Conservation (phyloP, 2,113 vertebrate species). For the Perccottus glenii region DNA sequence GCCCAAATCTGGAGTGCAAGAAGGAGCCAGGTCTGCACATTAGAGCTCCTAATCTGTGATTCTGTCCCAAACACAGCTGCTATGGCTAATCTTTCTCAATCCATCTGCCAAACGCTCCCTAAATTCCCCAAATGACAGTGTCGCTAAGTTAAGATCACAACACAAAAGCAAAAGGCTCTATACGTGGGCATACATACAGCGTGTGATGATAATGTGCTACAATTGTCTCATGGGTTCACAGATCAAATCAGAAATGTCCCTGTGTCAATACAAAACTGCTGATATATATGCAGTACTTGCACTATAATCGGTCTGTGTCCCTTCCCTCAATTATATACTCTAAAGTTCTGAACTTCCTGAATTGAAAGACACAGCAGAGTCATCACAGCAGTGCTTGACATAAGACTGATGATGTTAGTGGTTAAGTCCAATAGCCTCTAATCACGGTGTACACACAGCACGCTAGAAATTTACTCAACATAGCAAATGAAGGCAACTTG, state of each 20-base stretch:
- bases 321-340: slow-evolving; percentile 30
- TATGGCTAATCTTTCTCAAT: slow-evolving; percentile 79
- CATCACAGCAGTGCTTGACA: slow-evolving; percentile 60
- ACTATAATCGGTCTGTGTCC: background rate
- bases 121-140: slow-evolving; percentile 77
- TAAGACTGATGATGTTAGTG: slow-evolving; percentile 63
- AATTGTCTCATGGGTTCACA: background rate
- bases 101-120: slow-evolving; percentile 78
- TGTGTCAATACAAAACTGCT: background rate
- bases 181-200: slow-evolving; percentile 23
- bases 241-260: background rate
- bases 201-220: slow-evolving; percentile 8
- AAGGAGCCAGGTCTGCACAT: slow-evolving; percentile 81
- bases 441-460: slow-evolving; percentile 71
- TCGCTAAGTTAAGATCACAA: slow-evolving; percentile 63
- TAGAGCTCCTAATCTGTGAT: slow-evolving; percentile 82
- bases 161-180: slow-evolving; percentile 49
- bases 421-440: slow-evolving; percentile 69
- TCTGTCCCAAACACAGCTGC: slow-evolving; percentile 84
- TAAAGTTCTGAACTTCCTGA: slow-evolving; percentile 43
- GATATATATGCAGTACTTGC: too few species aligned
- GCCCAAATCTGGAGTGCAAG: slow-evolving; percentile 78
- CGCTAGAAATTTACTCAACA: slow-evolving; percentile 73
- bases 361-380: slow-evolving; percentile 46
- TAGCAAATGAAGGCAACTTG: slow-evolving; percentile 76